Conservation (phyloP, 2,113 vertebrate genomes). For the Myotis lucifugus region DNA sequence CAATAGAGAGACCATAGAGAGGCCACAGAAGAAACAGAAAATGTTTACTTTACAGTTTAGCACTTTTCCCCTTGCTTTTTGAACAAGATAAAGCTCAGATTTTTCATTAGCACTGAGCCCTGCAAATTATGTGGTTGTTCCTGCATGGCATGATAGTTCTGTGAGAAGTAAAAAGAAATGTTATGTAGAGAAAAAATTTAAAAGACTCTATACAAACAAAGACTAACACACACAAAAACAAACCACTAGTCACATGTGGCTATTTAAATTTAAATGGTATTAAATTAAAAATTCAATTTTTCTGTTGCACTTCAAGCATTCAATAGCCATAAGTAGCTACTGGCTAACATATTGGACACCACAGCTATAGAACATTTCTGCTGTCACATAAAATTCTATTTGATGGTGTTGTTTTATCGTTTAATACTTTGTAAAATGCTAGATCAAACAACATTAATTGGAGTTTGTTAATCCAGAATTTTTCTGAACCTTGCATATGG, state of each 20-base stretch:
- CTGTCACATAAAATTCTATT: background rate
- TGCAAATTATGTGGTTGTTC: background rate
- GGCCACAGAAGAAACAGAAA: background rate
- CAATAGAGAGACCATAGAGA: background rate
- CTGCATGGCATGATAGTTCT: background rate
- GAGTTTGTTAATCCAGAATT: background rate
- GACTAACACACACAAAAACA: background rate
- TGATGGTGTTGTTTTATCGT: background rate
- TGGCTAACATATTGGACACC: background rate
- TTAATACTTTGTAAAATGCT: constrained; percentile 1
- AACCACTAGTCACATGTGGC: background rate
- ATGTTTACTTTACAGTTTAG: background rate
- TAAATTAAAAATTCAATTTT: background rate
- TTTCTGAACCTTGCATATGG: background rate
- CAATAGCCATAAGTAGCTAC: background rate
- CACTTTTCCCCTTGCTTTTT: background rate
- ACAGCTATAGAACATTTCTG: background rate
- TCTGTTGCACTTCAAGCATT: background rate
- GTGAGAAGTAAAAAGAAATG: background rate
- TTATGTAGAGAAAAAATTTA: background rate
- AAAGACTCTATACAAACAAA: background rate
- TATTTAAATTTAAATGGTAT: background rate
- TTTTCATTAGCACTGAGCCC: background rate
- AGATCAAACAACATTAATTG: background rate
- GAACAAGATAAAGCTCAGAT: background rate